Percentiles rank a stretch among this genome's conserved stretches.
Conservation (phyloP, 2,888 invertebrate genomes). For the Lysandra bellargus region DNA sequence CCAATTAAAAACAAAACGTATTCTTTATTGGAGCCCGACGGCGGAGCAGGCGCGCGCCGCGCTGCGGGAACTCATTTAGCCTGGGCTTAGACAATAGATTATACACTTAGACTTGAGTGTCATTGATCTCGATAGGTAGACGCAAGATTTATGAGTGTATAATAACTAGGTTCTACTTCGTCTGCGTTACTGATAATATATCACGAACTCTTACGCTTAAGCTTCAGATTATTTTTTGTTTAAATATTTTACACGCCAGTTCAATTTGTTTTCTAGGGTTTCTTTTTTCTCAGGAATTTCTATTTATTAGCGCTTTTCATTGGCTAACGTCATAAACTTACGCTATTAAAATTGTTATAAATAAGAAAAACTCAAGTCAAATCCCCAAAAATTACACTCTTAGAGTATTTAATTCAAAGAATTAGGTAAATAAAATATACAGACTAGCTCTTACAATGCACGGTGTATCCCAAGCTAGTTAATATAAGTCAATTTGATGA, state of each 20-base stretch:
- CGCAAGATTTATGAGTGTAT: constrained; percentile 12
- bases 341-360: too few relatives aligned
- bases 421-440: neutral
- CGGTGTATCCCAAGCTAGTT: neutral
- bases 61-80: constrained; percentile 47
- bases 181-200: neutral
- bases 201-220: neutral
- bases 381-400: too few relatives aligned
- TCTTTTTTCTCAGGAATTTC: neutral
- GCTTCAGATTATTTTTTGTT: neutral
- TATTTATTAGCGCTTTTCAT: neutral
- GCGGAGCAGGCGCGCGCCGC: constrained; percentile 50
- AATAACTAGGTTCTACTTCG: constrained; percentile 3
- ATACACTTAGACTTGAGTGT: constrained; percentile 30
- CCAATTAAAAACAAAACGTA: constrained; percentile 65
- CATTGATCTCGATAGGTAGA: constrained; percentile 29
- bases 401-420: neutral
- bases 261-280: neutral
- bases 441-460: constrained; percentile 1
- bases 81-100: constrained; percentile 31
- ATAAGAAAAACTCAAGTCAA: too few relatives aligned
- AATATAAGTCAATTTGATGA: neutral
- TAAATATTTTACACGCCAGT: neutral
- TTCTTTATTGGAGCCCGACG: constrained; percentile 41
- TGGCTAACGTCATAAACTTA: too few relatives aligned